phyloP scores from a whole-genome alignment of 2,113 vertebrate genomes.

The Gopherus flavomarginatus region DNA sequence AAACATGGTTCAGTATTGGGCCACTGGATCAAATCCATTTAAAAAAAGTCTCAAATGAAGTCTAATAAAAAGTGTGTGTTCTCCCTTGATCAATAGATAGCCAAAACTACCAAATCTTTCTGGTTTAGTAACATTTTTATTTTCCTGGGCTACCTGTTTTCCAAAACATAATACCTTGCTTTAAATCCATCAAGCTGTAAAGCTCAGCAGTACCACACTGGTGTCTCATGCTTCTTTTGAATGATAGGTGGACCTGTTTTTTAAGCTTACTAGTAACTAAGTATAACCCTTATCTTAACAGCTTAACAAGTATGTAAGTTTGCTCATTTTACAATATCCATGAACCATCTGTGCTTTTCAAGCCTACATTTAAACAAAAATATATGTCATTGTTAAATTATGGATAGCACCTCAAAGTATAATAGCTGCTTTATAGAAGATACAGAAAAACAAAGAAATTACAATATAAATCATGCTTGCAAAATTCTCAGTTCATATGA shows the following conservation, averaged over 20 bases:
- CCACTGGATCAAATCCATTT: not conserved
- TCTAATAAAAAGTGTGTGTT: fast-evolving
- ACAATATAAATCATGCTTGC: not conserved
- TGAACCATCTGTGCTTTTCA: not conserved
- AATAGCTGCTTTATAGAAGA: not conserved
- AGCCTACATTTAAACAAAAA: not conserved
- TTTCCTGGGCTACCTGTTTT: not conserved
- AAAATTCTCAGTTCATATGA: not conserved
- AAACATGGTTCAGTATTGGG: not conserved
- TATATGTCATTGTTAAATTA: not conserved
- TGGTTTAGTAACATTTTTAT: not conserved
- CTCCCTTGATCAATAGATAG: not conserved
- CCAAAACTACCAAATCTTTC: not conserved
- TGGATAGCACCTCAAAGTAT: not conserved
- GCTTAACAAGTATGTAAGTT: not conserved
- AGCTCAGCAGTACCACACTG: not conserved
- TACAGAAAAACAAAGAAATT: not conserved
- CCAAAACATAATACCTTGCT: not conserved
- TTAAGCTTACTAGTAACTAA: not conserved
- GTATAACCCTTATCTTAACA: too few species aligned
- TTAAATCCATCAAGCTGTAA: not conserved
- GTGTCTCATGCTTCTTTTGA: not conserved
- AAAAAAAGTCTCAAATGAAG: not conserved
- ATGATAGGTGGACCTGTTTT: not conserved
- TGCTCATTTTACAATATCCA: not conserved